phyloP scores from a whole-genome alignment of 2,113 vertebrate species.

The Pituophis catenifer region DNA sequence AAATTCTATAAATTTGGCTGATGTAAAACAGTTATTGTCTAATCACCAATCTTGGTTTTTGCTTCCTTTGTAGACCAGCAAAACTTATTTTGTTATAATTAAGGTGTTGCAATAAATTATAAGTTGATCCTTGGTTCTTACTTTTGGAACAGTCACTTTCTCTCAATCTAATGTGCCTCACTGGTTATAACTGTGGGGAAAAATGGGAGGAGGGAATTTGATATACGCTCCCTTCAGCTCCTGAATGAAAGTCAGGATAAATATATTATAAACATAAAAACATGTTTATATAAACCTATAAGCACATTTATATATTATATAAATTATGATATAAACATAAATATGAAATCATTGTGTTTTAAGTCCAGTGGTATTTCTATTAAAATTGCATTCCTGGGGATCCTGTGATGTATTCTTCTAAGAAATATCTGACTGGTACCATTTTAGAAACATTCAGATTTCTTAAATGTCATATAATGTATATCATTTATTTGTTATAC shows the following conservation, averaged over 20 bases:
- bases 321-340: background rate
- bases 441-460: background rate
- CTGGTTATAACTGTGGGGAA: background rate
- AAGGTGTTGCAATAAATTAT: no score
- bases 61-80: background rate
- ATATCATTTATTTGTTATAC: background rate
- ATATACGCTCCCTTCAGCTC: background rate
- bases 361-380: background rate
- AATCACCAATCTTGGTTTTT: background rate
- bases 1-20: background rate
- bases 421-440: background rate
- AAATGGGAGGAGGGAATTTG: background rate
- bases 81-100: background rate
- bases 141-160: no score
- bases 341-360: background rate
- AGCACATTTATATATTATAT: no score
- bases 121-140: no score
- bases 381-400: background rate
- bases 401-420: background rate
- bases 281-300: no score
- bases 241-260: background rate
- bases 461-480: background rate
- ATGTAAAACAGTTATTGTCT: background rate
- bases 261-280: no score
- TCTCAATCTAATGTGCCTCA: background rate